Conservation (phyloP, 1,140 invertebrate genomes). For the Brachionus plicatilis region DNA sequence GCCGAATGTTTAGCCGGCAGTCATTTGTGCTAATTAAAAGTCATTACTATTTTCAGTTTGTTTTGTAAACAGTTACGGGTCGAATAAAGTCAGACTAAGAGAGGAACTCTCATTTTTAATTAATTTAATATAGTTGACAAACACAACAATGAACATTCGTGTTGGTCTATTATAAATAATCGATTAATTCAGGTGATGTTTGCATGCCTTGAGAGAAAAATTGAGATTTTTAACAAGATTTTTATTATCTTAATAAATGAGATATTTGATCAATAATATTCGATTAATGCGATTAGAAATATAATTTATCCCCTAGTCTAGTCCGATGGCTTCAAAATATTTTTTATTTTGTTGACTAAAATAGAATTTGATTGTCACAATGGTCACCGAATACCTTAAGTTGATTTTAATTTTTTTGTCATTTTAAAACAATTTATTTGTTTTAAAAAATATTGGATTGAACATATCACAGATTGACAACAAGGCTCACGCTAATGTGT, state of each 20-base stretch:
- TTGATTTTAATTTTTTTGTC: slow-evolving; percentile 17
- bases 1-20: not conserved
- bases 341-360: not conserved
- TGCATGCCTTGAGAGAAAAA: not conserved
- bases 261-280: not conserved
- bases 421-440: not conserved
- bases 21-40: slow-evolving; percentile 13
- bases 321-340: not conserved
- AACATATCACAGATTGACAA: not conserved
- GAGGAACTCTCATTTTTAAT: not conserved
- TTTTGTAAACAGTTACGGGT: slow-evolving; percentile 14
- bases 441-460: not conserved
- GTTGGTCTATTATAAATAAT: slow-evolving; percentile 4
- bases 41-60: not conserved
- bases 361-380: not conserved
- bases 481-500: not conserved
- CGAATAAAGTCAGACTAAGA: not conserved
- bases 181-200: slow-evolving; percentile 30
- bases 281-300: slow-evolving; percentile 11
- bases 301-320: not conserved
- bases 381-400: not conserved
- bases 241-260: slow-evolving; percentile 31
- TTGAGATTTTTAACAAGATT: slow-evolving; percentile 26
- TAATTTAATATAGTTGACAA: not conserved
- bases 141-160: not conserved